phyloP scores from a whole-genome alignment of 2,888 invertebrate genomes.

The Agriopis aurantiaria region DNA sequence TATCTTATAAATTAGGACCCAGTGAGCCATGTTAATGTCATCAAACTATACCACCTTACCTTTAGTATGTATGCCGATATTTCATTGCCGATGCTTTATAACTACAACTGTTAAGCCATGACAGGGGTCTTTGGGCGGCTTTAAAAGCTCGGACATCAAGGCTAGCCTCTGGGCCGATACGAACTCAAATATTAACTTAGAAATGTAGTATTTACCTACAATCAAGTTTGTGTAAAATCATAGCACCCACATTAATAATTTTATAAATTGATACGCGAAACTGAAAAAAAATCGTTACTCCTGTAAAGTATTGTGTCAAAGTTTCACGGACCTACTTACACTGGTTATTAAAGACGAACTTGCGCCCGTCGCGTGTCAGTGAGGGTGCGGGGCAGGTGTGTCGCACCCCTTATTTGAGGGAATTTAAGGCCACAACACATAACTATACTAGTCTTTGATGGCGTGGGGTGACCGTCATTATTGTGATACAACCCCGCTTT shows the following conservation, averaged over 20 bases:
- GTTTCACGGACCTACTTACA: constrained; percentile 57
- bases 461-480: constrained; percentile 62
- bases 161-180: no score
- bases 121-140: no score
- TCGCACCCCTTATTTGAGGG: constrained; percentile 80
- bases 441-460: constrained; percentile 68
- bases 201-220: no score
- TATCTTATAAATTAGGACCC: no score
- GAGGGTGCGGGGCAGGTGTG: constrained; percentile 84
- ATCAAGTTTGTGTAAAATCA: no score
- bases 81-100: no score
- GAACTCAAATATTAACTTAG: no score
- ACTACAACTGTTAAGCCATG: no score
- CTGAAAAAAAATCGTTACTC: background rate
- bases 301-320: constrained; percentile 3
- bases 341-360: constrained; percentile 68
- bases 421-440: constrained; percentile 76
- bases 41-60: no score
- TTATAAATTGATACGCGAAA: background rate
- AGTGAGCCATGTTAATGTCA: no score
- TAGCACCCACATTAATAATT: background rate
- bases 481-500: constrained; percentile 29
- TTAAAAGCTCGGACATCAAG: no score
- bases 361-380: constrained; percentile 79
- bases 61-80: no score